Conservation (phyloP, 2,888 invertebrate species). For the Mayetiola destructor region DNA sequence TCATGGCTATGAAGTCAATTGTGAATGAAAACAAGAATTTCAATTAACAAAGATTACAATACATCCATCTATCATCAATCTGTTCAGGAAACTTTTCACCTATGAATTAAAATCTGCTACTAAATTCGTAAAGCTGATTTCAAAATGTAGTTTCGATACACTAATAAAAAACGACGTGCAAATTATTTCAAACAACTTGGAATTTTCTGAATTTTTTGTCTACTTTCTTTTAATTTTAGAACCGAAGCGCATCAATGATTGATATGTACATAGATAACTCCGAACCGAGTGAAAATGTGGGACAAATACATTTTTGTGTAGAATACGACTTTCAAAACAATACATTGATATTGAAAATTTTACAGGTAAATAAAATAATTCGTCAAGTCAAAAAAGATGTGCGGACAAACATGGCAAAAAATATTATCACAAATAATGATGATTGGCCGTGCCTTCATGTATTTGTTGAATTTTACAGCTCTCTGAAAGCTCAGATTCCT, state of each 20-base stretch:
- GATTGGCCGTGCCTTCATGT: too few relatives aligned
- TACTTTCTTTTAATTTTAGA: constrained; percentile 47
- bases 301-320: constrained; percentile 84
- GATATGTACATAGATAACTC: constrained; percentile 92
- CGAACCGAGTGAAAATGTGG: constrained; percentile 84
- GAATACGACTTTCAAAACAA: constrained; percentile 91
- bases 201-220: constrained; percentile 14
- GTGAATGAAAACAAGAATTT: too few relatives aligned
- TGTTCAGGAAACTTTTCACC: background rate
- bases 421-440: too few relatives aligned
- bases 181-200: background rate
- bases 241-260: constrained; percentile 77
- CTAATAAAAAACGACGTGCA: background rate
- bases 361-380: constrained; percentile 52
- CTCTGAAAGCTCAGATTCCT: too few relatives aligned
- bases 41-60: too few relatives aligned
- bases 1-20: too few relatives aligned
- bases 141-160: background rate
- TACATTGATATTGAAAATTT: constrained; percentile 75
- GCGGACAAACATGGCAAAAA: too few relatives aligned
- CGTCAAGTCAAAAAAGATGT: background rate
- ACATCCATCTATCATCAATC: too few relatives aligned
- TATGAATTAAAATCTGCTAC: background rate
- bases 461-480: too few relatives aligned
- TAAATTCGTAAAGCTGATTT: background rate